Conservation (phyloP, 1,140 invertebrate species). For the Mizuhopecten yessoensis region DNA sequence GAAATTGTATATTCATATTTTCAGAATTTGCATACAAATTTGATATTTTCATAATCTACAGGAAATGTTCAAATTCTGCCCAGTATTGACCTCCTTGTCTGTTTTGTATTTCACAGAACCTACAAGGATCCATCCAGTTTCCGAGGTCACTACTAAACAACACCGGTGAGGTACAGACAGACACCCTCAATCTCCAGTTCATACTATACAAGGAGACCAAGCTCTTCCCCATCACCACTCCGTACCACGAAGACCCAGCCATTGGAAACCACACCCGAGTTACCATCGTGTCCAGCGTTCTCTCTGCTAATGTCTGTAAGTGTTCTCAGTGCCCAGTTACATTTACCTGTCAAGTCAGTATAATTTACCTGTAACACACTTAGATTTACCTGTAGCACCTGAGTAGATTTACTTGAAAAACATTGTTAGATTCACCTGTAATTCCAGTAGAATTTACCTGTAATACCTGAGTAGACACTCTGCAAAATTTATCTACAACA, state of each 20-base stretch:
- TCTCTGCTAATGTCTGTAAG: slow-evolving; percentile 77
- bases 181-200: slow-evolving; percentile 70
- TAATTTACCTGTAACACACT: too few species aligned
- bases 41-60: too few species aligned
- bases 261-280: slow-evolving; percentile 65
- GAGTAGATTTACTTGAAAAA: too few species aligned
- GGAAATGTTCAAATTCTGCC: not conserved
- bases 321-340: slow-evolving; percentile 4
- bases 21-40: too few species aligned
- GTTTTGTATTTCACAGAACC: slow-evolving; percentile 63
- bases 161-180: slow-evolving; percentile 48
- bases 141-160: slow-evolving; percentile 69
- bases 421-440: too few species aligned
- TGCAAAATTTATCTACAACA: too few species aligned
- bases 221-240: slow-evolving; percentile 77
- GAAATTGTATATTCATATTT: too few species aligned
- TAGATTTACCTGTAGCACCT: too few species aligned
- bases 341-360: too few species aligned
- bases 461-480: too few species aligned
- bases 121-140: slow-evolving; percentile 72
- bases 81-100: slow-evolving; percentile 38
- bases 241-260: slow-evolving; percentile 66
- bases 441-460: too few species aligned
- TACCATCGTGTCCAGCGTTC: slow-evolving; percentile 71
- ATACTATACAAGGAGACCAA: slow-evolving; percentile 76